Base-by-base conservation (phyloP, 2,888 invertebrate genomes). In the Cantharis nigra region DNA sequence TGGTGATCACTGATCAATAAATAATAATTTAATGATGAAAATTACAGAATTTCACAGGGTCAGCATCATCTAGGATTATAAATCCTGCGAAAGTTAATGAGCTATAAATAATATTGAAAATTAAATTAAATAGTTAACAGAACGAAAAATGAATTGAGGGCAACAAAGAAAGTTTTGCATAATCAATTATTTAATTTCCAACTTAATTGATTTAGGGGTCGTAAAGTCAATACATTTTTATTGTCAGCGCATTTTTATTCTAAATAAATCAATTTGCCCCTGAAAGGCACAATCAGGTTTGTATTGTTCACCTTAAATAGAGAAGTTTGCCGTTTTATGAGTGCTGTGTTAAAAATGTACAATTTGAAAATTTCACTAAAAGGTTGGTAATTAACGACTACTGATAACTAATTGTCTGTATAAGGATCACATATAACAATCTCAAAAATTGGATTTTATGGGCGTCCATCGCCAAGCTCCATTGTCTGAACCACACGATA, bases 401-500 rank as follows among this genome's bases (percentile, higher is more conserved):
- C 65, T 67, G 26, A 67, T 67, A 67, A 67, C 65, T 67, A 67
- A 67, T 67, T 67, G 65, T 13, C 20, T 67, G n/a, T 67, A 67
- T 67, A 67, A 67, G 26, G 26, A 67, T 67, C 26, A 67, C 20
- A 67, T 23, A 67, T 67, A 67, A 67, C 23, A 67, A 26, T 67
- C 20, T 67, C 49, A 49, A 67, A 26, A 23, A 67, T 67, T n/a
- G 13, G 65, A 67, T 67, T 77, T 77, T 67, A 77, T 77, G 77
- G 77, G 74, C 72, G 77, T 74, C 64, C 77, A 62, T 74, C 69
- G 28, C 16, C 33, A 63, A 71, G 20, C 71, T 20, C 72, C 64
- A 77, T 77, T 74, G 74, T 77, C 65, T 65, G 65, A 30, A 74
- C 16, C 67, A 73, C 72, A 49, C 73, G 73, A 77, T 77, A 67